phyloP scores from a whole-genome alignment of 2,797 vertebrate species.

The Amblyopsis hoosieri region DNA sequence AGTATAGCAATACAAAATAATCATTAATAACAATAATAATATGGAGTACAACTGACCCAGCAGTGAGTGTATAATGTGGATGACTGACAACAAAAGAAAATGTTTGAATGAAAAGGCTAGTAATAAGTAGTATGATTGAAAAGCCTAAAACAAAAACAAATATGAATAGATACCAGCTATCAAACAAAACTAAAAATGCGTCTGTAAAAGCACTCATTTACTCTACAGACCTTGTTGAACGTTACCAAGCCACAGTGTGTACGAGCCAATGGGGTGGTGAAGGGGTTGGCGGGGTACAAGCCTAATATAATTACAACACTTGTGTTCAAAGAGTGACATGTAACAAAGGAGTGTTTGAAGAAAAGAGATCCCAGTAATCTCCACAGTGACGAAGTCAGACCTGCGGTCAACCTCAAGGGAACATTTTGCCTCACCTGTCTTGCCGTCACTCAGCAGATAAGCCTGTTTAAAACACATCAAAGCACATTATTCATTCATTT shows the following conservation, averaged over 20 bases:
- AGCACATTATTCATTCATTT: constrained; percentile 14
- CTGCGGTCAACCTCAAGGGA: constrained; percentile 67
- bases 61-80: constrained; percentile 92
- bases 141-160: constrained; percentile 88
- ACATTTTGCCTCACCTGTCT: constrained; percentile 68
- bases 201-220: constrained; percentile 86
- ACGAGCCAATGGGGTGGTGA: constrained; percentile 34
- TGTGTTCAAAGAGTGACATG: constrained; percentile 76
- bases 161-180: constrained; percentile 99
- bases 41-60: constrained; percentile 98
- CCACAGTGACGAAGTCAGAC: constrained; percentile 67
- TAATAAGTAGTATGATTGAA: constrained; percentile 87
- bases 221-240: constrained; percentile 81
- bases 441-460: constrained; percentile 79
- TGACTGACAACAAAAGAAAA: constrained; percentile 84
- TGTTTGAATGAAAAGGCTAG: constrained; percentile 86
- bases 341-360: constrained; percentile 65
- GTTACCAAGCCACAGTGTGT: constrained; percentile 86
- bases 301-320: constrained; percentile 75
- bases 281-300: constrained; percentile 30
- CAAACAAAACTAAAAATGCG: constrained; percentile 86
- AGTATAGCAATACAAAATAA: constrained; percentile 60
- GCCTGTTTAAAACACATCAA: constrained; percentile 72
- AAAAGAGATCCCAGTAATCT: constrained; percentile 77
- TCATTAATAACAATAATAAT: constrained; percentile 73